phyloP scores from a whole-genome alignment of 2,888 invertebrate species.

The Agrilus mali region DNA sequence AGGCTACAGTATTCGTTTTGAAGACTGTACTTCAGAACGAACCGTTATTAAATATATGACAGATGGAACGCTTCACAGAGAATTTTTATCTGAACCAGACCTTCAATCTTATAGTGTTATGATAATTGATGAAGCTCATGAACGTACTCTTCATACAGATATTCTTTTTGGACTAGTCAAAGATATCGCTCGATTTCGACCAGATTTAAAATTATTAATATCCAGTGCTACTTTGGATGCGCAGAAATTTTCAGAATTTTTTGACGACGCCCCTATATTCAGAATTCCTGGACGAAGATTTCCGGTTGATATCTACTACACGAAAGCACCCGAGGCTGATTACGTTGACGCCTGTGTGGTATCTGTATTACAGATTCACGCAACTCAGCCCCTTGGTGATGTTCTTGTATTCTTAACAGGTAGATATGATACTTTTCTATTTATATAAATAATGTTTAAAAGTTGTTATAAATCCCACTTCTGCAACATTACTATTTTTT shows the following conservation, averaged over 20 bases:
- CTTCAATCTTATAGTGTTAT: slow-evolving; percentile 92
- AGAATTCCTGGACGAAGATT: slow-evolving; percentile 89
- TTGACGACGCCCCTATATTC: slow-evolving; percentile 97
- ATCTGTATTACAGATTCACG: slow-evolving; percentile 94
- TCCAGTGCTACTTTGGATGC: slow-evolving; percentile 98
- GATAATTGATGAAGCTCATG: slow-evolving; percentile 99
- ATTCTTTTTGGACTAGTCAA: slow-evolving; percentile 95
- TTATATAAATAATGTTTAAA: too few species aligned
- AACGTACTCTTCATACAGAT: slow-evolving; percentile 95
- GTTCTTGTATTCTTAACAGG: slow-evolving; percentile 94
- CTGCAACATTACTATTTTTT: too few species aligned
- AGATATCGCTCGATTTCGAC: slow-evolving; percentile 86
- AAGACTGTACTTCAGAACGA: slow-evolving; percentile 96
- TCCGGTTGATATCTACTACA: slow-evolving; percentile 98
- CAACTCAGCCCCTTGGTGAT: slow-evolving; percentile 92
- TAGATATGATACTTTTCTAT: not conserved
- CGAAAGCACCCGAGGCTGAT: slow-evolving; percentile 98
- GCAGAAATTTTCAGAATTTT: slow-evolving; percentile 94
- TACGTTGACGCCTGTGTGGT: slow-evolving; percentile 98
- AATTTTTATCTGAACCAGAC: slow-evolving; percentile 96
- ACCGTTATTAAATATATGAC: slow-evolving; percentile 99
- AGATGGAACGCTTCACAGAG: slow-evolving; percentile 93
- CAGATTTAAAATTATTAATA: slow-evolving; percentile 90
- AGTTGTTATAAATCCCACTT: too few species aligned
- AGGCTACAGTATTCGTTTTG: slow-evolving; percentile 88